Evolutionary conservation across 2,113 vertebrate genomes (phyloP), one percentile per base, ranked within the genome.

Genomic region (Pollachius pollachius): DNA sequence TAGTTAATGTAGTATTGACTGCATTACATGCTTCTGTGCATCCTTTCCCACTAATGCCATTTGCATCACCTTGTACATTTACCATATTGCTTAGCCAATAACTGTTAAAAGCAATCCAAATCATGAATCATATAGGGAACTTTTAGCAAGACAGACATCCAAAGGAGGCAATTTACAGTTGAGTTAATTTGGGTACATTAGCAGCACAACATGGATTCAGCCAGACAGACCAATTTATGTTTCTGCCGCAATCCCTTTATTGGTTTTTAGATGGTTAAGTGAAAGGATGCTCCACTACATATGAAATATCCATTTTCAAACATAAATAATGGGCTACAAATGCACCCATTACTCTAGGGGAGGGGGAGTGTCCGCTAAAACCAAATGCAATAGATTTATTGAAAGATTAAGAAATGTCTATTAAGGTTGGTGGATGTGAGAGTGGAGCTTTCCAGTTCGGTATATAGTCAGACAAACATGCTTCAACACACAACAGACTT

Each of bases 1-100:
- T 98, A 98, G 96, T 99, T 99, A 99, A 99, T 99, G 97, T 95
- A 96, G 96, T 99, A 99, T 99, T 98, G 97, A 99, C 97, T 98
- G 96, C 96, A 98, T 99, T 98, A 98, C 95, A 98, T 95, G 97
- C 95, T 96, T 94, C 96, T 93, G 95, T 98, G 96, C 97, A 97
- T 98, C 95, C 96, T 96, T 95, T 92, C 91, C 94, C 93, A 87
- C 95, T 99, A 98, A 99, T 98, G 95, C 97, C 96, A 98, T 98
- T 97, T 98, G 96, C 96, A 98, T 99, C 97, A 98, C 97, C 97
- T 98, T 97, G 94, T 97, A 97, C 96, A 98, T 97, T 98, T 96
- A 96, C 97, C 92, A 93, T 96, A 96, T 94, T 96, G 97, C 96
- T 96, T 94, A 95, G 97, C 97, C 96, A 97, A 98, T 97, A 98